Evolutionary conservation across 2,888 invertebrate genomes (phyloP).

Genomic region (Drosophila lacicola): DNA sequence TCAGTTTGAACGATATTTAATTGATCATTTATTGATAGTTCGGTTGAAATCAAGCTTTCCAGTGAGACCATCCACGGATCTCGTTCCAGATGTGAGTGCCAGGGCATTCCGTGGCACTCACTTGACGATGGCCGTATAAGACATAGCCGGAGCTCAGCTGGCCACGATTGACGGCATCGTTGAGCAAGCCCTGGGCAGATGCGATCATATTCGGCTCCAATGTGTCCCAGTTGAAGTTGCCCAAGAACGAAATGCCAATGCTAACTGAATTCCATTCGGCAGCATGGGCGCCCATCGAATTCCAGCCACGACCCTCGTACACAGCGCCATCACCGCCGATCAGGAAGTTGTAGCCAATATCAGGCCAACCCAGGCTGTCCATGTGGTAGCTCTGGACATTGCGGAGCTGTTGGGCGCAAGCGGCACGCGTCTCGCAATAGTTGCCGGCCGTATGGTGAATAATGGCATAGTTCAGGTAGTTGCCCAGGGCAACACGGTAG

Average conservation of each 20-base stretch:
- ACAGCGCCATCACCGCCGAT: slow-evolving; percentile 77
- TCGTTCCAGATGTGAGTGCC: slow-evolving; percentile 75
- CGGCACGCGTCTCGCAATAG: slow-evolving; percentile 58
- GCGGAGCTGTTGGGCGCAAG: slow-evolving; percentile 66
- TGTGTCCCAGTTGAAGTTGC: slow-evolving; percentile 61
- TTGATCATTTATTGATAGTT: background rate
- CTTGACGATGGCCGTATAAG: slow-evolving; percentile 77
- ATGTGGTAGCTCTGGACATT: slow-evolving; percentile 77
- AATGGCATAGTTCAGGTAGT: slow-evolving; percentile 56
- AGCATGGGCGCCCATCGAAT: slow-evolving; percentile 72
- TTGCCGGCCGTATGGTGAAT: slow-evolving; percentile 70
- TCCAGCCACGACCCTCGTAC: slow-evolving; percentile 77
- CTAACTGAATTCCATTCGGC: slow-evolving; percentile 70
- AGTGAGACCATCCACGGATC: slow-evolving; percentile 77
- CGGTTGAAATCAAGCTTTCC: slow-evolving; percentile 48
- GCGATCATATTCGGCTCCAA: slow-evolving; percentile 56
- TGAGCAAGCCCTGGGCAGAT: slow-evolving; percentile 63
- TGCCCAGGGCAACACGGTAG: slow-evolving; percentile 38
- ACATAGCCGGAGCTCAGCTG: slow-evolving; percentile 52
- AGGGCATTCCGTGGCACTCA: slow-evolving; percentile 75
- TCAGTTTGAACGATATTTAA: background rate
- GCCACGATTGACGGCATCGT: slow-evolving; percentile 57
- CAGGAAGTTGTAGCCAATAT: slow-evolving; percentile 78
- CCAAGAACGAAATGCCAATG: slow-evolving; percentile 78
- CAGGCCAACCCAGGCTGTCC: slow-evolving; percentile 68